Conservation (phyloP, 2,797 vertebrate species). For the Cryptoblepharus egeriae region DNA sequence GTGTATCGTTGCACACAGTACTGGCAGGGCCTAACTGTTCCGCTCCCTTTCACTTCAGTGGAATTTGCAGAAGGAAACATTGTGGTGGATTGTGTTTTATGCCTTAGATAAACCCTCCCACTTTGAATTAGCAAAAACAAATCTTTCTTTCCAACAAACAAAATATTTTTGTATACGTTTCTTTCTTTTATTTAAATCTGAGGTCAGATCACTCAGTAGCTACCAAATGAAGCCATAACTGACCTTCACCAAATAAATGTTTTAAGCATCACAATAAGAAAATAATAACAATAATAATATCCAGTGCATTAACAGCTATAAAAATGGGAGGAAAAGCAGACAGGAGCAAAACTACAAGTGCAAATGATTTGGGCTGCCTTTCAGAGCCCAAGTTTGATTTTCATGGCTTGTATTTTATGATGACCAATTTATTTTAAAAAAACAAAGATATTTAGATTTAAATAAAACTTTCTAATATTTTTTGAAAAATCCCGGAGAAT, state of each 20-base stretch:
- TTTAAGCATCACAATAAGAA: slow-evolving; percentile 63
- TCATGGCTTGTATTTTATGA: slow-evolving; percentile 80
- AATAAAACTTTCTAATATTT: slow-evolving; percentile 82
- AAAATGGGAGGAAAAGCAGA: slow-evolving; percentile 25
- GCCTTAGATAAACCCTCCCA: slow-evolving; percentile 68
- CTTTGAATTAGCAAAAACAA: slow-evolving; percentile 67
- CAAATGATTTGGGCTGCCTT: slow-evolving; percentile 60
- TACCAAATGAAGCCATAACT: slow-evolving; percentile 81
- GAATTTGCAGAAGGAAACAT: slow-evolving; percentile 1
- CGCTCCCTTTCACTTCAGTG: background rate
- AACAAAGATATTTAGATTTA: slow-evolving; percentile 84
- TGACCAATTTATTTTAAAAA: slow-evolving; percentile 78
- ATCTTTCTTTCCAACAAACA: slow-evolving; percentile 71
- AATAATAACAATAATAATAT: too few relatives aligned
- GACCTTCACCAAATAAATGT: slow-evolving; percentile 80
- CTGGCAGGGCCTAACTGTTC: background rate
- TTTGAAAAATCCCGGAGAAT: slow-evolving; percentile 76
- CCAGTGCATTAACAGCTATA: slow-evolving; percentile 57
- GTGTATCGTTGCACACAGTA: background rate
- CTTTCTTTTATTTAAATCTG: slow-evolving; percentile 71
- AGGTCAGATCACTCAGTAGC: slow-evolving; percentile 71
- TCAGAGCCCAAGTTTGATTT: slow-evolving; percentile 69
- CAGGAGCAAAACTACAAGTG: slow-evolving; percentile 66
- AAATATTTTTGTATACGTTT: slow-evolving; percentile 81
- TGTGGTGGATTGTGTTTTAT: background rate